phyloP scores from a whole-genome alignment of 2,113 vertebrate genomes.

The Procavia capensis region DNA sequence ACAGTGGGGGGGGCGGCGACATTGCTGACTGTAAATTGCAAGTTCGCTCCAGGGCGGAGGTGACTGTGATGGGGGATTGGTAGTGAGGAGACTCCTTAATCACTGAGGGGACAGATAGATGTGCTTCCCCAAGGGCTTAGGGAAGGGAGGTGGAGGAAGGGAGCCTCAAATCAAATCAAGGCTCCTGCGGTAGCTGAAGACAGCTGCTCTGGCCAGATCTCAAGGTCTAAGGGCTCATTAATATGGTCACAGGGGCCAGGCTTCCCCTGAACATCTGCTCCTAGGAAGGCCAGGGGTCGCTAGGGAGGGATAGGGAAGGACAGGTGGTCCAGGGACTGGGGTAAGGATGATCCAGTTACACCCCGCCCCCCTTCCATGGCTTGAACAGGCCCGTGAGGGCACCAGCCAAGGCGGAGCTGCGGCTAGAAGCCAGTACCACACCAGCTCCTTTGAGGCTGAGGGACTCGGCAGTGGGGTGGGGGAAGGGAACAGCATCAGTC shows the following conservation, averaged over 20 bases:
- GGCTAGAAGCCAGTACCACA: not conserved
- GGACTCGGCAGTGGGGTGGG: not conserved
- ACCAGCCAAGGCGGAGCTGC: not conserved
- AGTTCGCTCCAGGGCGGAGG: conserved; percentile 52
- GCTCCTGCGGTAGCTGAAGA: conserved; percentile 30
- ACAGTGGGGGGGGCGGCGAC: conserved; percentile 45
- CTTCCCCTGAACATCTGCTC: conserved; percentile 60
- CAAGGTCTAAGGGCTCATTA: conserved; percentile 28
- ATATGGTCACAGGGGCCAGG: not conserved
- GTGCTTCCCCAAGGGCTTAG: conserved; percentile 13
- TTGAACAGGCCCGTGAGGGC: not conserved
- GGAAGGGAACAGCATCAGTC: too few species aligned
- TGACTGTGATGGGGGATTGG: not conserved
- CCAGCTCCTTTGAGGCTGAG: too few species aligned
- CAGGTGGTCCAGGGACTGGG: not conserved
- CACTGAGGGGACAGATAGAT: conserved; percentile 61
- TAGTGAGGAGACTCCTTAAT: not conserved
- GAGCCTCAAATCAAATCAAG: conserved; percentile 29
- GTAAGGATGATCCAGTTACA: not conserved
- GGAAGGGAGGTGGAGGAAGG: not conserved
- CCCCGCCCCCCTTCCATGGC: rapidly evolving
- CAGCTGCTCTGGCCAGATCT: conserved; percentile 12
- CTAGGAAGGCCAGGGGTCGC: not conserved
- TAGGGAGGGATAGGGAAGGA: not conserved
- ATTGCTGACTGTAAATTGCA: conserved; percentile 73